Evolutionary conservation across 1,140 invertebrate genomes (phyloP), one percentile per base, ranked within the genome.

Genomic region (Mactra quadrangularis): DNA sequence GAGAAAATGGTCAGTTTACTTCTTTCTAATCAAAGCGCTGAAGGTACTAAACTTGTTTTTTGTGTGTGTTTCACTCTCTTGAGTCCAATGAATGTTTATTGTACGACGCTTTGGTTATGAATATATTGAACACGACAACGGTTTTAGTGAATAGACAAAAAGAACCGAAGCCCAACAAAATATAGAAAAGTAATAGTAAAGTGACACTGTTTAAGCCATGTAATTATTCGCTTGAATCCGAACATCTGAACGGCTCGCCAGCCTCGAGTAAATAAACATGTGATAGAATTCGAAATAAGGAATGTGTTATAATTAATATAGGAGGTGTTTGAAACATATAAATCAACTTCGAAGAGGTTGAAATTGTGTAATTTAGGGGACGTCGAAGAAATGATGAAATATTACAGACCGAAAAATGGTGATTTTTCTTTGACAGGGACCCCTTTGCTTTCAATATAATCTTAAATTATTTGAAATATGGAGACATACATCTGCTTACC

Each of bases 321-420:
- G 91, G 91, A 0, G 91, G 91, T 87, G 19, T 91, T 91, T 70
- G 90, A 92, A 75, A 91, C 90, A 0, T 89, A 86, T 55, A 83
- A 85, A 19, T 82, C 88, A n/a, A 92, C 91, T 15, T 53, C 91
- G 11, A 85, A 85, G 55, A 83, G 89, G 27, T 74, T 90, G 50
- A 86, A 85, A 62, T 88, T 85, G 6, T 88, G 87, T 41, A 89
- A 90, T 62, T 86, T 92, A 13, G 72, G 87, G 13, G 77, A 85
- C 59, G 84, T 87, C 53, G 81, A 84, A 17, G 88, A 90, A 72
- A 84, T 91, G 85, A 66, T 87, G 50, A 82, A 85, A 35, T 89
- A 91, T 85, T 92, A 89, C 78, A 81, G 91, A 35, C 76, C 88
- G 22, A 98, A 98, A 89, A 96, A 96, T 88, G 96, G 97, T 89